Evolutionary conservation across 1,140 invertebrate genomes (phyloP), one percentile per base, ranked within the genome.

Genomic region (Drosophila azteca): DNA sequence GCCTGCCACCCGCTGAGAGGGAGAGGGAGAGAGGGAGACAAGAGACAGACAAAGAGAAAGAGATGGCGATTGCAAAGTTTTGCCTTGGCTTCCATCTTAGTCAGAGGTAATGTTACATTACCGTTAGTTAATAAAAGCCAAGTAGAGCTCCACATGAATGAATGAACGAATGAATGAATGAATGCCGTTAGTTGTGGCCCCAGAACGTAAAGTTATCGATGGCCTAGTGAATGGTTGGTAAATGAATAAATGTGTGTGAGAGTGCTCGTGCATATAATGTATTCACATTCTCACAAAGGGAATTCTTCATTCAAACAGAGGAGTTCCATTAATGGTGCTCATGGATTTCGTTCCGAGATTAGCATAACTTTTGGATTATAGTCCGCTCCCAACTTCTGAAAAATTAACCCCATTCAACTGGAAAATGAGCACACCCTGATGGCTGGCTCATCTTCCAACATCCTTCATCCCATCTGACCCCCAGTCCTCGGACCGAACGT

Each of bases 91-190:
- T 75, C 54, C 57, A 68, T 79, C 69, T 84, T 73, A 74, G 77
- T 76, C 77, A 81, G 74, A 62, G 74, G 68, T 82, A 85, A 81
- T 85, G 46, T 68, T 65, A 58, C 77, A 85, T 85, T 85, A 85
- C 64, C 74, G 0, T 20, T 26, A 5, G 74, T 87, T 87, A 81
- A 87, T 81, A 81, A 87, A 77, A 81, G 82, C 45, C 81, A 80
- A 77, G 80, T 44, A 50, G 22, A 50, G 22, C 22, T 29, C 13
- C 24, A 26, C 24, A 6, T 5, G 24, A 5, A 0, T 72, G 68
- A 29, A 72, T 5, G 24, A 5, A 0, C 72, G 68, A 29, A 72
- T 48, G 63, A 2, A 59, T 15, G 68, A 71, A 71, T 70, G 66
- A 29, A 70, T 54, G 70, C 66, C 66, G 39, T 15, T 35, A 6